phyloP scores from a whole-genome alignment of 2,113 vertebrate genomes.

The Chroicocephalus ridibundus region DNA sequence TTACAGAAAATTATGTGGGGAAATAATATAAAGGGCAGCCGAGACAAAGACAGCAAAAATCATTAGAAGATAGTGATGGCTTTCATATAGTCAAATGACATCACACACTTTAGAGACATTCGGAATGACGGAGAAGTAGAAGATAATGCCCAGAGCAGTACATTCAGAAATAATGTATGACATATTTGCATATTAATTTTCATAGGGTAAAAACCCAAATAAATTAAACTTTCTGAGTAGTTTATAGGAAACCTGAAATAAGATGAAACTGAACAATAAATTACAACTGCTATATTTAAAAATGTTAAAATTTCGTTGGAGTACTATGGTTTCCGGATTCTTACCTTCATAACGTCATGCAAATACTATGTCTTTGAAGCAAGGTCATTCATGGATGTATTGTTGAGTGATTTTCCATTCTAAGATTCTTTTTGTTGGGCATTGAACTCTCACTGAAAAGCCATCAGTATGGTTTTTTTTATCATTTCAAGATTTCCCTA shows the following conservation, averaged over 20 bases:
- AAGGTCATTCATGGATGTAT: neutral
- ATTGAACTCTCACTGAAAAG: neutral
- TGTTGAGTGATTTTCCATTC: neutral
- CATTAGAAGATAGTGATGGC: neutral
- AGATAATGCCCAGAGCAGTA: neutral
- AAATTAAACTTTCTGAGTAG: neutral
- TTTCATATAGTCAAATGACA: neutral
- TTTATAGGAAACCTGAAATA: neutral
- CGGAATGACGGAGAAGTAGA: neutral
- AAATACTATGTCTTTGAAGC: neutral
- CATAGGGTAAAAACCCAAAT: neutral
- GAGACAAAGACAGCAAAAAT: neutral
- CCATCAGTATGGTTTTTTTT: fast-evolving
- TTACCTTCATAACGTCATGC: neutral
- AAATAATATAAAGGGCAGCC: neutral
- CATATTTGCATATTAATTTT: neutral
- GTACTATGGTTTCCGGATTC: neutral
- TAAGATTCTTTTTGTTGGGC: neutral
- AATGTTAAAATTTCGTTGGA: neutral
- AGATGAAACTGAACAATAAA: neutral
- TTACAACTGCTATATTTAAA: neutral
- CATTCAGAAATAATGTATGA: neutral
- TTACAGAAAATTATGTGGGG: neutral
- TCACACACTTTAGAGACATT: neutral
- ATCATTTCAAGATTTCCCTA: neutral